Base-by-base conservation (phyloP, 2,113 vertebrate species). In the Ancistrus triradiatus region DNA sequence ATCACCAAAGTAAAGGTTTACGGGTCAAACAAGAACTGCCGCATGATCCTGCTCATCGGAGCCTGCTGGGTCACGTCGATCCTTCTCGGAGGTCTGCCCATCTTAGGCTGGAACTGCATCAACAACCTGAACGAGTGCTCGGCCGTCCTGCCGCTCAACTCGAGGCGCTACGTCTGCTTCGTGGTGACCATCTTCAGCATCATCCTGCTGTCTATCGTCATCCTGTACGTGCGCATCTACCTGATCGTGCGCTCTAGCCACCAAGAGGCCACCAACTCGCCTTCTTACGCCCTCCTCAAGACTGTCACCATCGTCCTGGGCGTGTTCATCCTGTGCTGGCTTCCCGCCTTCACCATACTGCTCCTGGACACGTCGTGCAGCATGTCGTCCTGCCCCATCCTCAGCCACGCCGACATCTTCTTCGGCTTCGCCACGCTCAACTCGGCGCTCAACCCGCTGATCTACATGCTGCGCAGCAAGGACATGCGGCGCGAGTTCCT, bases 71-170 rank as follows among this genome's bases (percentile, higher is more conserved):
- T 90, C 5, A 89, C 91, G 50, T 91, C 96, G 0, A 86, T 94
- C 44, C 85, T 91, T 22, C 79, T 97, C 0, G 95, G 92, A 0
- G 90, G 92, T 6, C 68, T 98, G 33, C 96, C 96, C 63, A 92
- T 97, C 80, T 85, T 98, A 0, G 95, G 96, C 0, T 98, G 96
- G 96, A 98, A 98, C 85, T 98, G 96, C 83, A 88, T 98, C 67
- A 75, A 82, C 40, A 76, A 86, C 19, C 77, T 91, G 1, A 1
- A 5, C 0, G 81, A 89, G 2, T 98, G 96, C 70, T 98, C 95
- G 11, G 89, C 91, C 0, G 92, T 97, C 1, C 75, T 98, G 72
- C 96, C 95, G 0, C 92, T 98, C 66, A 98, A 98, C 48, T 90
- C 95, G 51, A 95, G 94, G 66, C 87, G 83, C 4, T 98, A 98